phyloP scores from a whole-genome alignment of 2,113 vertebrate species.

The Brachyhypopomus occidentalis region DNA sequence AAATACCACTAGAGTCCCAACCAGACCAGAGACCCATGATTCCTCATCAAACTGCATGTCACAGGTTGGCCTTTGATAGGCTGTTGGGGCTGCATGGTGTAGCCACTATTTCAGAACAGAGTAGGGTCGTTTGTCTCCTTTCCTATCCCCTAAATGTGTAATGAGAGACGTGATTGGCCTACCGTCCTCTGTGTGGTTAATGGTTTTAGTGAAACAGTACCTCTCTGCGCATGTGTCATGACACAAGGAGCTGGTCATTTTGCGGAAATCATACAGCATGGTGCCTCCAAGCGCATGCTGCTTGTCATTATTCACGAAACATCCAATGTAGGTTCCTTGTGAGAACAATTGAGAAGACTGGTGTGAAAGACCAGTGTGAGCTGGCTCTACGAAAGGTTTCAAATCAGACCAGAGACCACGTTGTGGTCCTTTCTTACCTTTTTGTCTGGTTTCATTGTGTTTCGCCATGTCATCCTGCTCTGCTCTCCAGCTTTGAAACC shows the following conservation, averaged over 20 bases:
- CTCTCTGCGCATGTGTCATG: constrained; percentile 94
- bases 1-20: too few species aligned
- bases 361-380: neutral
- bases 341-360: constrained; percentile 12
- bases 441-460: constrained; percentile 63
- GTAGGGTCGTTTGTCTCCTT: too few species aligned
- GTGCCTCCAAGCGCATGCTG: constrained; percentile 87
- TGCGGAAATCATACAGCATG: constrained; percentile 93
- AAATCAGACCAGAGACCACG: neutral
- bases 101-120: too few species aligned
- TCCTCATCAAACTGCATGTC: too few species aligned
- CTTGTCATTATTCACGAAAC: constrained; percentile 84
- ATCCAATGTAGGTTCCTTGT: constrained; percentile 86
- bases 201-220: constrained; percentile 66
- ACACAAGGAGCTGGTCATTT: constrained; percentile 93
- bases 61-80: too few species aligned
- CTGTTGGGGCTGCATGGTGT: too few species aligned
- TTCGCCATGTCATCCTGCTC: constrained; percentile 68
- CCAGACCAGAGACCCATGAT: too few species aligned
- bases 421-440: constrained; percentile 73
- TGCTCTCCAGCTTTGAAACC: constrained; percentile 80
- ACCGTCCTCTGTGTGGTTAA: neutral
- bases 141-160: too few species aligned
- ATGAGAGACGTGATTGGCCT: too few species aligned
- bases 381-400: too few species aligned